These are phyloP conservation scores for Drosophila maculinotata DNA, from an alignment of 2,888 invertebrate species.

Conservation along the genomic window DNA sequence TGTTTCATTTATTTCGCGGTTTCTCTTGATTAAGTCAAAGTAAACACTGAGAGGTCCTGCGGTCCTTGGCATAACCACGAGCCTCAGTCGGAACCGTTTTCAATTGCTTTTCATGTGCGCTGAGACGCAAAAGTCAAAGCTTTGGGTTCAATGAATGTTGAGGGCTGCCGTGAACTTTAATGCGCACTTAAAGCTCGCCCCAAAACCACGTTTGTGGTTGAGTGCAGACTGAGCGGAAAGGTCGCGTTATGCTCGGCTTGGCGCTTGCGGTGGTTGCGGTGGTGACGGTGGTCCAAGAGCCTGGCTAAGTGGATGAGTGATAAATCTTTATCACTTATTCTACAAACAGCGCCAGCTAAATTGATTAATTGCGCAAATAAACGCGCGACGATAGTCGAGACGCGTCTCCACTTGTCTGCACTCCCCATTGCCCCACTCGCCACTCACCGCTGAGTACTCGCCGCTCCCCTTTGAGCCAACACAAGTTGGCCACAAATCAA, in stretches of 20 bases:
- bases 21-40: constrained; percentile 41
- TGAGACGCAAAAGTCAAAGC: constrained; percentile 78
- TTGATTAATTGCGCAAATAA: constrained; percentile 80
- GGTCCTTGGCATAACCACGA: constrained; percentile 20
- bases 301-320: constrained; percentile 60
- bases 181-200: constrained; percentile 41
- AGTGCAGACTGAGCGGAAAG: constrained; percentile 5
- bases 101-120: constrained; percentile 73
- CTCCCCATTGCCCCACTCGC: not conserved
- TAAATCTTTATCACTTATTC: constrained; percentile 79
- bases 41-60: constrained; percentile 24
- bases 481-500: constrained; percentile 69
- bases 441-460: not conserved
- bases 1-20: constrained; percentile 33
- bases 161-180: constrained; percentile 58
- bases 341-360: constrained; percentile 66
- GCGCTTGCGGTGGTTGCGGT: not conserved
- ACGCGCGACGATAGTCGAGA: constrained; percentile 47
- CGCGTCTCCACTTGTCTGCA: constrained; percentile 28
- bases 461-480: constrained; percentile 13
- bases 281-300: not conserved
- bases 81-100: constrained; percentile 31
- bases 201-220: not conserved
- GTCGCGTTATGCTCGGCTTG: no score
- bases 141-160: constrained; percentile 73